Evolutionary conservation across 2,888 invertebrate genomes (phyloP).

Genomic region (Saturnia japonica): DNA sequence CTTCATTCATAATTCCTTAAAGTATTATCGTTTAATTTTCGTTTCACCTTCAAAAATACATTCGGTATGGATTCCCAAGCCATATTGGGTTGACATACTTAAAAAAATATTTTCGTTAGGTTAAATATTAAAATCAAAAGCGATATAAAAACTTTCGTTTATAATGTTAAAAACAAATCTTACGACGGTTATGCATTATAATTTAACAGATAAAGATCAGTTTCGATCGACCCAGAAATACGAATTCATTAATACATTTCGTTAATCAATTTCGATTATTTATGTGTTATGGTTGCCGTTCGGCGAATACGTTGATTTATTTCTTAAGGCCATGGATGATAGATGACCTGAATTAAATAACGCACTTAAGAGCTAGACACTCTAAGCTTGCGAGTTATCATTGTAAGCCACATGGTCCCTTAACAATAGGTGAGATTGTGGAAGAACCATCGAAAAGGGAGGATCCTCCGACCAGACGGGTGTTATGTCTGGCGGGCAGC

Average conservation of each 20-base stretch:
- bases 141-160: conserved; percentile 28
- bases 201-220: conserved; percentile 57
- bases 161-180: conserved; percentile 29
- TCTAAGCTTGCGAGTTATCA: no score
- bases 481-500: no score
- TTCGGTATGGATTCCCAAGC: not conserved
- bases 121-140: conserved; percentile 10
- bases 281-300: conserved; percentile 58
- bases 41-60: not conserved
- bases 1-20: not conserved
- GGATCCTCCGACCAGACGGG: no score
- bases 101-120: not conserved
- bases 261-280: conserved; percentile 68
- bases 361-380: no score
- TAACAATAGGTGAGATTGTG: no score
- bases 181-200: conserved; percentile 31
- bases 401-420: no score
- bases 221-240: conserved; percentile 48
- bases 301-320: conserved; percentile 51
- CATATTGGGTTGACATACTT: not conserved
- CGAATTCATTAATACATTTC: conserved; percentile 62
- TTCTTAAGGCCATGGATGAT: conserved; percentile 25
- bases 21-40: not conserved
- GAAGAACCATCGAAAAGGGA: no score
- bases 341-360: not conserved